Conservation (phyloP, 30 jellyfish, hydroid and myxozoan genomes). For the Turritopsis rubra region DNA sequence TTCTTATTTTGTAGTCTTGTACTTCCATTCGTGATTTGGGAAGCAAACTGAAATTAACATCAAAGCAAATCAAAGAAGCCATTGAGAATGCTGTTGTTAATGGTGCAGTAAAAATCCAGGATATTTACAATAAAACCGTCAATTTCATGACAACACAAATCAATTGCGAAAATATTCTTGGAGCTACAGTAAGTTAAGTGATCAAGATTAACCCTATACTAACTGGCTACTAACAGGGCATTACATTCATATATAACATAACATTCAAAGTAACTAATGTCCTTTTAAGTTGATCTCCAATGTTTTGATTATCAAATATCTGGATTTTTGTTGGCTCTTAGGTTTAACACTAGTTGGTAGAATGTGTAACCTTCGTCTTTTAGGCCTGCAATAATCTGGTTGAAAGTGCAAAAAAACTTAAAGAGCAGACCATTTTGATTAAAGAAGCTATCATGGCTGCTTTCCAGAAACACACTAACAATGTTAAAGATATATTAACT, state of each 20-base stretch:
- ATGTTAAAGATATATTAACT: not conserved
- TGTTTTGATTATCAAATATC: no score
- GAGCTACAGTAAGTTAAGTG: constrained; percentile 20
- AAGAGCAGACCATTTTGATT: constrained; percentile 19
- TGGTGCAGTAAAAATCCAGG: constrained; percentile 24
- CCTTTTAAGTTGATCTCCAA: no score
- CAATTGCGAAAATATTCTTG: constrained; percentile 29
- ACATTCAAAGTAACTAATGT: no score
- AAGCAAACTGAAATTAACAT: not conserved
- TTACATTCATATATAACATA: no score
- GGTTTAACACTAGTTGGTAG: no score
- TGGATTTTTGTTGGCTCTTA: no score
- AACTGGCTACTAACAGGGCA: no score
- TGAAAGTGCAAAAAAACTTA: constrained; percentile 22
- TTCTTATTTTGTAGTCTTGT: not conserved
- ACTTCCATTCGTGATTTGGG: not conserved
- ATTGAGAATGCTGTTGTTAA: constrained; percentile 24
- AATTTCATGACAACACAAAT: constrained; percentile 23
- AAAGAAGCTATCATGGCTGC: constrained; percentile 32
- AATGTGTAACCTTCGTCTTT: no score
- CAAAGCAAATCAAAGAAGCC: constrained; percentile 21
- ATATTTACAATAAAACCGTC: constrained; percentile 24
- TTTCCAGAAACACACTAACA: not conserved
- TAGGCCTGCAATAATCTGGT: constrained; percentile 25
- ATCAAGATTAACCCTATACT: no score